Evolutionary conservation across 2,113 vertebrate genomes (phyloP), one percentile per base, ranked within the genome.

Genomic region (Himantopus leucocephalus): DNA sequence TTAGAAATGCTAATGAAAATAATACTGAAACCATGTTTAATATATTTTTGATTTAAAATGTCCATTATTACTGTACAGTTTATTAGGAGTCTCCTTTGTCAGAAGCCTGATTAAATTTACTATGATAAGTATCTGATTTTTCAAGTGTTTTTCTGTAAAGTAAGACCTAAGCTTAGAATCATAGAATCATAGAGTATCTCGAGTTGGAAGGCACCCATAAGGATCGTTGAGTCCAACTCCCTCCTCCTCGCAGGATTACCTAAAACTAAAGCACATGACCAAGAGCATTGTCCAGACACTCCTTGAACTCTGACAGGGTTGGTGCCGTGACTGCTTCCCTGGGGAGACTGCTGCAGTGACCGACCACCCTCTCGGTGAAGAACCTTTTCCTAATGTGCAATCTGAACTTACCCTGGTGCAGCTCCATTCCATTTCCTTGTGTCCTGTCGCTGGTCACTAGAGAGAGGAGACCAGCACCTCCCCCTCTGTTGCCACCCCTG

Each of bases 21-120:
- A 63, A 14, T 29, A 60, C 56, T 37, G 17, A 68, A 84, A 78
- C 48, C 1, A 10, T n/a, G 24, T 59, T 88, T 93, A 92, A 90
- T 93, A 81, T 92, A 92, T 84, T 95, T 97, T 95, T 85, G 6
- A 75, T 94, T 92, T 19, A 70, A 91, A 85, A 53, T 58, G 52
- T 47, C 62, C 60, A 4, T 91, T 94, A 52, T 92, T 89, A 75
- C 52, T 91, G 64, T 92, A 89, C n/a, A 72, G 47, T 87, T 92
- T 68, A 55, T 91, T 94, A 91, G 76, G 60, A 58, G n/a, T 73
- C 73, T 91, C 29, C 60, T 93, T 95, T 87, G 52, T 78, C 92
- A 79, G 75, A 86, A 83, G 39, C 26, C 62, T 52, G 34, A 92
- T 79, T 79, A 82, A 75, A 48, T 75, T 92, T 85, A 72, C 26